Evolutionary conservation across 2,888 invertebrate species (phyloP).

Genomic region (Pandemis heparana): DNA sequence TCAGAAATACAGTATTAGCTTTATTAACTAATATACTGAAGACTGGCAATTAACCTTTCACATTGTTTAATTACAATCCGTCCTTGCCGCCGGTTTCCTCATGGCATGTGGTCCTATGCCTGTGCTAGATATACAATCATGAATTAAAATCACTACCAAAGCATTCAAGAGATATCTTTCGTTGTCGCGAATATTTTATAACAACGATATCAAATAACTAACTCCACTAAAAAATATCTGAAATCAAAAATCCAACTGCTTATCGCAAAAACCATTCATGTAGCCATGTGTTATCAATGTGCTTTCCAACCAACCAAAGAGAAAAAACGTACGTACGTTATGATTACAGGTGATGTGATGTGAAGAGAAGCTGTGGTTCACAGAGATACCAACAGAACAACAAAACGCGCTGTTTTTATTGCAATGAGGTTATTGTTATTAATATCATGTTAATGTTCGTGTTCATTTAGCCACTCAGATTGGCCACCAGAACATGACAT

Average conservation of each 20-base stretch:
- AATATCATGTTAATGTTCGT: no score
- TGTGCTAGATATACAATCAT: background rate
- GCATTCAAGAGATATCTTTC: background rate
- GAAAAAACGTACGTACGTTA: conserved; percentile 1
- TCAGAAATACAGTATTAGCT: conserved; percentile 6
- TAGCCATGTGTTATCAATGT: no score
- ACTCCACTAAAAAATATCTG: background rate
- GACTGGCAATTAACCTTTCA: conserved; percentile 53
- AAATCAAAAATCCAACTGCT: background rate
- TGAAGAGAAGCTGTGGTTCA: background rate
- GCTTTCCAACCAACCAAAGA: background rate
- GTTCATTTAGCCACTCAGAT: no score
- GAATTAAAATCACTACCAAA: background rate
- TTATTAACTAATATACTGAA: conserved; percentile 47
- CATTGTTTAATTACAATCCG: conserved; percentile 50
- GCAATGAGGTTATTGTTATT: no score
- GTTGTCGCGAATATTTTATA: background rate
- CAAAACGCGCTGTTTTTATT: background rate
- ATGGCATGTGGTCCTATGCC: background rate
- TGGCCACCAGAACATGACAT: no score
- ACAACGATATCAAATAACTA: background rate
- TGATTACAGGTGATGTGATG: no score
- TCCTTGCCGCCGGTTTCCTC: conserved; percentile 40
- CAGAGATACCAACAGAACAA: conserved; percentile 20
- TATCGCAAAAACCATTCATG: no score